Conservation (phyloP, 2,797 vertebrate species). For the Podarcis lilfordi region DNA sequence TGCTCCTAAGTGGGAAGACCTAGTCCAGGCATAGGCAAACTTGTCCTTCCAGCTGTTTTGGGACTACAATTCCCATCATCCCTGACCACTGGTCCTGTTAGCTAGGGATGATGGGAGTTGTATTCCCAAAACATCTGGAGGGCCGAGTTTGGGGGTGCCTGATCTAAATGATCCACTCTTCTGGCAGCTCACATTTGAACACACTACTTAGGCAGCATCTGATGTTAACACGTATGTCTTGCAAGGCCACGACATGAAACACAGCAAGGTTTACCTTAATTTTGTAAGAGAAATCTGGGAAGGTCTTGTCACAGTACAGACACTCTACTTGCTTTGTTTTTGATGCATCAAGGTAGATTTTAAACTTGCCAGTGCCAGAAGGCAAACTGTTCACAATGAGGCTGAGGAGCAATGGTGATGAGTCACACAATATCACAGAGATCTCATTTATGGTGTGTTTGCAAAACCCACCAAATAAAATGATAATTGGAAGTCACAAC, state of each 20-base stretch:
- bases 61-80: too few relatives aligned
- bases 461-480: not conserved
- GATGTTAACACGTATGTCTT: not conserved
- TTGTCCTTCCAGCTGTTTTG: too few relatives aligned
- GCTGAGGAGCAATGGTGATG: not conserved
- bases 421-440: not conserved
- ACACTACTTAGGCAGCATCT: not conserved
- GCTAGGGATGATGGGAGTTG: too few relatives aligned
- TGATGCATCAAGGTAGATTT: not conserved
- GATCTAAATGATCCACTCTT: not conserved
- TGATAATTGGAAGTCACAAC: too few relatives aligned
- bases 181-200: not conserved
- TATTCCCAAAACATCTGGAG: too few relatives aligned
- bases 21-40: too few relatives aligned
- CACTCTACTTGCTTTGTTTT: constrained; percentile 22
- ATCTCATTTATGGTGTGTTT: not conserved
- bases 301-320: constrained; percentile 7
- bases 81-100: too few relatives aligned
- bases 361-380: not conserved
- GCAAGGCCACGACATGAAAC: not conserved
- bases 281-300: not conserved
- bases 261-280: not conserved
- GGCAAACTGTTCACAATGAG: not conserved
- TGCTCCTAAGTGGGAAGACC: too few relatives aligned
- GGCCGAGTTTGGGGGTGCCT: not conserved